Conservation (phyloP, 1,140 invertebrate species). For the Artemia franciscana region DNA sequence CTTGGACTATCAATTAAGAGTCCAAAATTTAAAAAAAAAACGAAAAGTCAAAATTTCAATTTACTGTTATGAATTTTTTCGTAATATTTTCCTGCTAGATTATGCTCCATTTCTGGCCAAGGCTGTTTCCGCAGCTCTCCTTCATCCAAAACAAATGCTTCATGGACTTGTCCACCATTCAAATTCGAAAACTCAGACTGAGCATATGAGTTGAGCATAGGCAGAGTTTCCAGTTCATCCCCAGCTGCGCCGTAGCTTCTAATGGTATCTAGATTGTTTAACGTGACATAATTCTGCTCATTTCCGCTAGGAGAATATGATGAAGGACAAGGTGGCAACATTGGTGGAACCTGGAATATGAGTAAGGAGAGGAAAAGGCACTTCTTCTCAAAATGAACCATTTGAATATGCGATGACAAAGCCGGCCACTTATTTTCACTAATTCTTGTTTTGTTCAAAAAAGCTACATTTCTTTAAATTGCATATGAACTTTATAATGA, state of each 20-base stretch:
- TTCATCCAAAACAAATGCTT: constrained; percentile 28
- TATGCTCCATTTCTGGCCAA: constrained; percentile 30
- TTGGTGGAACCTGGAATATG: constrained; percentile 29
- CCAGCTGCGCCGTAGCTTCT: constrained; percentile 76
- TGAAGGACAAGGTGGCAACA: constrained; percentile 42
- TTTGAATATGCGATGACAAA: too few relatives aligned
- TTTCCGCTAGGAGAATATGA: constrained; percentile 58
- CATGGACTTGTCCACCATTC: constrained; percentile 23
- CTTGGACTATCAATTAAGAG: too few relatives aligned
- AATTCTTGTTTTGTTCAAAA: too few relatives aligned
- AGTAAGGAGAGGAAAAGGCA: too few relatives aligned
- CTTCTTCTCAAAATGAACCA: too few relatives aligned
- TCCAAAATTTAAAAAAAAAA: too few relatives aligned
- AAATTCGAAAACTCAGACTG: constrained; percentile 26
- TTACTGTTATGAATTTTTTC: constrained; percentile 53
- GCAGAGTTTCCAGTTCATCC: constrained; percentile 71
- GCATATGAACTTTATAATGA: too few relatives aligned
- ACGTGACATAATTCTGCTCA: constrained; percentile 33
- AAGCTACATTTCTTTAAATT: too few relatives aligned
- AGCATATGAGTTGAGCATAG: constrained; percentile 19
- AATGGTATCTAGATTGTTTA: constrained; percentile 75
- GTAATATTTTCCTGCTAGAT: constrained; percentile 42
- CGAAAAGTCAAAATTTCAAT: too few relatives aligned
- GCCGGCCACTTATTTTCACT: too few relatives aligned
- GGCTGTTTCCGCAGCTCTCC: constrained; percentile 41